Conservation (phyloP, 2,888 invertebrate species). For the Agrilus biguttatus region DNA sequence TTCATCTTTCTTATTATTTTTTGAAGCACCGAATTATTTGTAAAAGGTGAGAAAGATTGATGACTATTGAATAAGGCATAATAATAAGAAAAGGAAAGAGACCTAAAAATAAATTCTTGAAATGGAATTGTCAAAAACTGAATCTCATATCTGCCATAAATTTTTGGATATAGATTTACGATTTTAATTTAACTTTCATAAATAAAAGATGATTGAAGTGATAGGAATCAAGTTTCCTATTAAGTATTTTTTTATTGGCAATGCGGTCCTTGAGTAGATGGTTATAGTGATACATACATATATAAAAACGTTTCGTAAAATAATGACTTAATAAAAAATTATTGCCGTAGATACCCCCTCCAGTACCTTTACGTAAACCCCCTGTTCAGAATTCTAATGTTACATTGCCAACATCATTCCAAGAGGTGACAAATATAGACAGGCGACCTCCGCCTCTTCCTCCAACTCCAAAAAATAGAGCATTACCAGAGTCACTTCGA, state of each 20-base stretch:
- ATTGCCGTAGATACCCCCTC: constrained; percentile 25
- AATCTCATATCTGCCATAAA: too few relatives aligned
- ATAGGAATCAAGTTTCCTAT: too few relatives aligned
- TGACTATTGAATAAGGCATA: too few relatives aligned
- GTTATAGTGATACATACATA: not conserved
- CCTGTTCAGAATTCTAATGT: constrained; percentile 32
- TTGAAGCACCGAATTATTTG: too few relatives aligned
- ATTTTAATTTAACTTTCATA: too few relatives aligned
- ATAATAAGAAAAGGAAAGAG: too few relatives aligned
- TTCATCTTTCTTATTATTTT: too few relatives aligned
- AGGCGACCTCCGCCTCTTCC: constrained; percentile 22
- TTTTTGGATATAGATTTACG: too few relatives aligned
- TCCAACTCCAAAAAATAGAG: constrained; percentile 24
- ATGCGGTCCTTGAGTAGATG: not conserved
- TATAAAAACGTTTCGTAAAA: not conserved
- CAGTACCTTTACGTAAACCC: constrained; percentile 31
- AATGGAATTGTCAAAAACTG: too few relatives aligned
- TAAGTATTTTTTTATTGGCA: not conserved
- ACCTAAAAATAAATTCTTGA: too few relatives aligned
- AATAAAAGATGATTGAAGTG: too few relatives aligned
- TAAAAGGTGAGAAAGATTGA: too few relatives aligned
- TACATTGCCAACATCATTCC: constrained; percentile 19
- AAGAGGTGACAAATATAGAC: constrained; percentile 28
- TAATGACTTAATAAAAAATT: not conserved
- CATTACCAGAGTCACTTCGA: constrained; percentile 27